Evolutionary conservation across 2,797 vertebrate species (phyloP), one percentile per base, ranked within the genome.

Genomic region (Coregonus suidteri): DNA sequence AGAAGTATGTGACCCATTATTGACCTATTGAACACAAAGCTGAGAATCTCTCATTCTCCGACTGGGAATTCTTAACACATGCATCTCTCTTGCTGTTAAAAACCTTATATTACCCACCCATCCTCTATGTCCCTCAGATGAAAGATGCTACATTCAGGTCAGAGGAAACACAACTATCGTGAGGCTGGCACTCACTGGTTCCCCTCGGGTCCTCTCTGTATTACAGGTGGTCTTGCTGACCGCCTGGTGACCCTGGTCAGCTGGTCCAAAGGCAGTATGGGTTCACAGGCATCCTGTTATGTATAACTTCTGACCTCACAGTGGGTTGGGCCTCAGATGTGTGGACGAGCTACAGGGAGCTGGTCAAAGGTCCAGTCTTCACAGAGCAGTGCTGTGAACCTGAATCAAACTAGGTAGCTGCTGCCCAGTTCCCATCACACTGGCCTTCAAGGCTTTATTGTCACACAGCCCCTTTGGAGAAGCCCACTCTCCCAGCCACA

Each of bases 281-380:
- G 15, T n/a, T 41, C 68, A 37, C 68, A 41, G 37, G 9, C 34
- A 37, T 70, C 35, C 68, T 70, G 68, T 70, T 70, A 70, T 47
- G 35, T 47, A 41, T 70, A 16, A 70, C 68, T 37, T 70, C 1
- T 47, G 68, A 18, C 31, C 67, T 70, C 25, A 67, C 14, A 31
- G 31, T 70, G 35, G 34, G 35, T 11, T 6, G 4, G 15, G 18
- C 34, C 64, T 66, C 30, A 30, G 62, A 65, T 65, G 20, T 25
- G 62, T 25, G 25, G 62, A 65, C 25, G 20, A 25, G 18, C 54
- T n/a, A 56, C 54, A 56, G 54, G 15, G 41, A 47, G 41, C 41
- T 59, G 54, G 54, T 59, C 54, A 59, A 59, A 59, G 54, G 54
- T 59, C 54, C 54, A 59, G 54, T 59, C 54, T 59, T 59, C 54